phyloP scores from a whole-genome alignment of 2,888 invertebrate genomes.

The Rhaphigaster nebulosa region DNA sequence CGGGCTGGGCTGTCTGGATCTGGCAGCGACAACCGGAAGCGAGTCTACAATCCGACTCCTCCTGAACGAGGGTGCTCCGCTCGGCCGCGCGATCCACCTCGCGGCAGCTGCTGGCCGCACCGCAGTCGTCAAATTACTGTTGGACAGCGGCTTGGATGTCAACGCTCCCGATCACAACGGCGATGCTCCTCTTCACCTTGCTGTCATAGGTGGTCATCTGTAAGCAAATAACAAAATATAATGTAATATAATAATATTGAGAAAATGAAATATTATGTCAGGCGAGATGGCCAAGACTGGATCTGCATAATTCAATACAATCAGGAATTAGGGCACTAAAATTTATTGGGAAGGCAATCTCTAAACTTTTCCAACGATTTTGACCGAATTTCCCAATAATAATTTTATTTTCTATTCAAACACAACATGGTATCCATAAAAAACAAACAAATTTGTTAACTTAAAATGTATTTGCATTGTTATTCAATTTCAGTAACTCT shows the following conservation, averaged over 20 bases:
- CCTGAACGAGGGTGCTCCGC: not conserved
- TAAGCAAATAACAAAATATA: not conserved
- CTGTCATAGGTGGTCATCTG: not conserved
- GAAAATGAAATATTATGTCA: too few species aligned
- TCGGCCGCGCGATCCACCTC: not conserved
- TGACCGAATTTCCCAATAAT: too few species aligned
- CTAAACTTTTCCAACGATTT: too few species aligned
- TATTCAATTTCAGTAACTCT: too few species aligned
- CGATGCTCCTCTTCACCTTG: conserved; percentile 22
- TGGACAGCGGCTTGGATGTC: not conserved
- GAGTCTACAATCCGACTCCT: not conserved
- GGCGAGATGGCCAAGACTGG: too few species aligned
- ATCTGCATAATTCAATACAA: too few species aligned
- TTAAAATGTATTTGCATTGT: too few species aligned
- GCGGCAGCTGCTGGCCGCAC: not conserved
- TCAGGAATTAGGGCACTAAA: too few species aligned
- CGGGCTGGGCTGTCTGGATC: not conserved
- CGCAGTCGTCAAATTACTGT: not conserved
- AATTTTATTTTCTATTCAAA: too few species aligned
- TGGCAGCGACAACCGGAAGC: not conserved
- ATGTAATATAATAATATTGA: not conserved
- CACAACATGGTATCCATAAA: too few species aligned
- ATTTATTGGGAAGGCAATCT: too few species aligned
- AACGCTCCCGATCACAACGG: conserved; percentile 13
- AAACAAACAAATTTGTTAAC: too few species aligned